Evolutionary conservation across 2,113 vertebrate genomes (phyloP).

Genomic region (Gymnobelideus leadbeateri): DNA sequence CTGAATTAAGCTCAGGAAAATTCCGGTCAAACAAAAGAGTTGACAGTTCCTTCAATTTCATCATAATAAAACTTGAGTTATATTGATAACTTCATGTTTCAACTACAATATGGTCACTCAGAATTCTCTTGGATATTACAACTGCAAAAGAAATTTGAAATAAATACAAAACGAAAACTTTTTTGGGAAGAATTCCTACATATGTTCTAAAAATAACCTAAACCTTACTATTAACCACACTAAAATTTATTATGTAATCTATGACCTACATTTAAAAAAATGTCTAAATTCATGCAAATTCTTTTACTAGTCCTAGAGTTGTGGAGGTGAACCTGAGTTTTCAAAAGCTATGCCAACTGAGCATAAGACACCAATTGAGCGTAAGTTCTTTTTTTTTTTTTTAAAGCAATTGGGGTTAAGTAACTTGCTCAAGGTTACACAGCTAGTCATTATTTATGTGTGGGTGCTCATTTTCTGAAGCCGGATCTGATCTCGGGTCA

Average conservation of each 20-base stretch:
- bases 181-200: neutral
- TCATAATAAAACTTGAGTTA: constrained; percentile 19
- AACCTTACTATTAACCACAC: neutral
- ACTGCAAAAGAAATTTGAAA: constrained; percentile 29
- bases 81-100: neutral
- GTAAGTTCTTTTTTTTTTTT: too few relatives aligned
- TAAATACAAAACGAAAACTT: neutral
- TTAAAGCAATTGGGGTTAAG: too few relatives aligned
- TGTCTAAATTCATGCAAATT: neutral
- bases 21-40: neutral
- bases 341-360: neutral
- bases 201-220: constrained; percentile 14
- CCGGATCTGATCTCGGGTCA: too few relatives aligned
- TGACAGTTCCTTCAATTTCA: neutral
- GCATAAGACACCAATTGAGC: too few relatives aligned
- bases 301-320: neutral
- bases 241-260: constrained; percentile 19
- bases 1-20: neutral
- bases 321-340: neutral
- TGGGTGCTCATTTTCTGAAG: too few relatives aligned
- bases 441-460: too few relatives aligned
- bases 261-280: neutral
- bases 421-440: too few relatives aligned
- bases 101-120: constrained; percentile 34
- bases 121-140: constrained; percentile 40